A percentile compares a stretch with the other conserved stretches of the same genome.
These are phyloP conservation scores for Seira ritae DNA, from an alignment of 2,888 invertebrate genomes.

Conservation along the genomic window DNA sequence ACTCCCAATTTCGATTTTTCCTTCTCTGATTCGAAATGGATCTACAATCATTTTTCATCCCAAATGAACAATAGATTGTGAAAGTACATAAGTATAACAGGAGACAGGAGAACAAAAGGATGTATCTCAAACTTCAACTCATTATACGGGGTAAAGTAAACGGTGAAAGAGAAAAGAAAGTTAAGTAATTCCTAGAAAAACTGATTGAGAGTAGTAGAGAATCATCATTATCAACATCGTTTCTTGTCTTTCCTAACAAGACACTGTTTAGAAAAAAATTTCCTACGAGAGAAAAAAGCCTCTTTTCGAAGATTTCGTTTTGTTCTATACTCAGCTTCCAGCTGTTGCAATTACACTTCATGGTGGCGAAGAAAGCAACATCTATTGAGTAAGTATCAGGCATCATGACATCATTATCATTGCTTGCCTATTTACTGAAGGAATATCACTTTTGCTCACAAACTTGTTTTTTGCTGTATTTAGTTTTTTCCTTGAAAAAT, in stretches of 20 bases:
- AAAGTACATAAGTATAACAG: not conserved
- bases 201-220: not conserved
- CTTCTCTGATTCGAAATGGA: slow-evolving; percentile 25
- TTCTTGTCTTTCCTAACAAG: not conserved
- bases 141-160: not conserved
- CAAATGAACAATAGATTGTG: not conserved
- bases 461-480: not conserved
- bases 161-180: not conserved
- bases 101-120: too few species aligned
- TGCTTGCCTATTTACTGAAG: not conserved
- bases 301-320: too few species aligned
- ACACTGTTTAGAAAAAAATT: not conserved
- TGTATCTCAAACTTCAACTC: not conserved
- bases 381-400: not conserved
- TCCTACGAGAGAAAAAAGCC: too few species aligned
- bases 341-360: not conserved
- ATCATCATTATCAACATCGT: not conserved
- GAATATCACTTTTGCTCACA: not conserved
- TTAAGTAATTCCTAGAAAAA: not conserved
- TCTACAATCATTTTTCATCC: slow-evolving; percentile 14
- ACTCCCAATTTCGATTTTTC: slow-evolving; percentile 17
- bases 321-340: not conserved
- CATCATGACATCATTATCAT: not conserved
- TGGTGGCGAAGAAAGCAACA: not conserved
- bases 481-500: too few species aligned